Base-by-base conservation (phyloP, 2,113 vertebrate species). In the Petroica traversi region DNA sequence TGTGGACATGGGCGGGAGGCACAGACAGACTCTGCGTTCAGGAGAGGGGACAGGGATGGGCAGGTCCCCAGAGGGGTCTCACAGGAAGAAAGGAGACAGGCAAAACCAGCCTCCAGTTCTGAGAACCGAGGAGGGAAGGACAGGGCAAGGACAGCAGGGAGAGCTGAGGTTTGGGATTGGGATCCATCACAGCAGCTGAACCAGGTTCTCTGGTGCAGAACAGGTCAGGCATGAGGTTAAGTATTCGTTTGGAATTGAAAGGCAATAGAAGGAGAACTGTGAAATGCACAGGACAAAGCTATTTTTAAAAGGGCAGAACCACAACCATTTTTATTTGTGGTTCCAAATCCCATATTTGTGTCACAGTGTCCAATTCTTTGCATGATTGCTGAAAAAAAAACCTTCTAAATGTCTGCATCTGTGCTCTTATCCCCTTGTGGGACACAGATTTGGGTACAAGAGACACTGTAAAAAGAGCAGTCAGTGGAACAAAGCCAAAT, bases 231-330 rank as follows among this genome's bases (percentile, higher is more conserved):
- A 40, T 96, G 95, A 92, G 95, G 96, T 79, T 71, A 87, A 73
- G 69, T 49, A 43, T 41, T 93, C 94, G 72, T 87, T 95, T 92
- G 33, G 93, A 82, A 92, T 92, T 81, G 58, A 96, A 96, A 94
- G 83, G 94, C 77, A 96, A 93, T 92, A 95, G 95, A 95, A 89
- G 92, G 79, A 95, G 67, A 95, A 81, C 80, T 92, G 94, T 93
- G 85, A 92, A 83, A 72, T 71, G 88, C 82, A 88, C 55, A 73
- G 94, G 96, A 97, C 94, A 96, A 93, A 95, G 86, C 93, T 97
- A 97, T 97, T 97, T 97, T 95, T 97, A 91, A 92, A 95, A 89
- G 68, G 88, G 78, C 69, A 96, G 89, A 96, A 94, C 95, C 96
- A 88, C 95, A 95, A 83, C 96, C 85, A 28, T 87, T 95, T 96